phyloP scores from a whole-genome alignment of 2,888 invertebrate genomes.

The Glyphotaelius pellucidus region DNA sequence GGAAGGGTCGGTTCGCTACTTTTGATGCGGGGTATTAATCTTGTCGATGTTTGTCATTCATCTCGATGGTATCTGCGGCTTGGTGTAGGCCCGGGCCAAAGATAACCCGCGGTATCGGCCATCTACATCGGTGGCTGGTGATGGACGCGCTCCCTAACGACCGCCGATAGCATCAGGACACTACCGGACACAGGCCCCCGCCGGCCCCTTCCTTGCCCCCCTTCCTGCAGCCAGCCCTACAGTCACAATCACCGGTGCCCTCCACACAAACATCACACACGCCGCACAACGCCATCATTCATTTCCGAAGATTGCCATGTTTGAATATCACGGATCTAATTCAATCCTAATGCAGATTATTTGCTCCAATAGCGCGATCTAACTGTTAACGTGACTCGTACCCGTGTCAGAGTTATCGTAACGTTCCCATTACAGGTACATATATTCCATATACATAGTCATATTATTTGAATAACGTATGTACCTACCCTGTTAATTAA shows the following conservation, averaged over 20 bases:
- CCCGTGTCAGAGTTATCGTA: neutral
- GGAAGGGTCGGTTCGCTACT: neutral
- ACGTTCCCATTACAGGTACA: neutral
- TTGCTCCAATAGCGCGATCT: neutral
- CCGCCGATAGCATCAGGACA: slow-evolving; percentile 65
- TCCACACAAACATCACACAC: slow-evolving; percentile 28
- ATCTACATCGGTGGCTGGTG: slow-evolving; percentile 63
- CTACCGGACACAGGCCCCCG: slow-evolving; percentile 54
- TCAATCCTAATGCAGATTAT: slow-evolving; percentile 19
- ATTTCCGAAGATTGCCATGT: slow-evolving; percentile 4
- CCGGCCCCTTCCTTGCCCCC: neutral
- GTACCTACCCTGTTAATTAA: neutral
- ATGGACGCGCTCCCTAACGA: slow-evolving; percentile 66
- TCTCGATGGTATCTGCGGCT: slow-evolving; percentile 46
- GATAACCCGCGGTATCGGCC: slow-evolving; percentile 63
- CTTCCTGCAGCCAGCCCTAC: neutral
- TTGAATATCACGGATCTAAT: slow-evolving; percentile 30
- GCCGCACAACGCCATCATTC: slow-evolving; percentile 15
- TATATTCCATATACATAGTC: neutral
- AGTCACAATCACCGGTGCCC: neutral
- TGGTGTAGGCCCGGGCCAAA: slow-evolving; percentile 59
- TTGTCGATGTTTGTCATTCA: slow-evolving; percentile 41
- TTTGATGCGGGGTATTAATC: slow-evolving; percentile 41
- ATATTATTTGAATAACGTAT: neutral
- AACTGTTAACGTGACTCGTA: neutral